phyloP scores from a whole-genome alignment of 64 coral and sea anemone genomes.

The Acropora tenuis region DNA sequence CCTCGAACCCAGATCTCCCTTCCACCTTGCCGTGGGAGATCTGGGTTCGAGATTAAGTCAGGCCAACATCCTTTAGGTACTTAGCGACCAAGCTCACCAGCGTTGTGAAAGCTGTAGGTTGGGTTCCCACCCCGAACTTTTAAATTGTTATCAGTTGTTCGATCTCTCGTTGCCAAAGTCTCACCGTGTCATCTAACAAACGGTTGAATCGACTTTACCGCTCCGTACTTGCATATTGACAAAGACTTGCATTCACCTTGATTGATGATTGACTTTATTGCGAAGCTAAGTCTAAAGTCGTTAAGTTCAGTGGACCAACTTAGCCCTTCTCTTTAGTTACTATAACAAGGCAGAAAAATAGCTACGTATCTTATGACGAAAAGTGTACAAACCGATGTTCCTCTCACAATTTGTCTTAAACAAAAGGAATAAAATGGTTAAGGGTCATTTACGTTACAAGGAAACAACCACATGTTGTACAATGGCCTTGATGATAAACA shows the following conservation, averaged over 20 bases:
- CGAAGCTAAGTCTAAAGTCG: background rate
- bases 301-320: background rate
- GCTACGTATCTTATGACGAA: conserved; percentile 30
- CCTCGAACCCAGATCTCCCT: too few species aligned
- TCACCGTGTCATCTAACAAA: too few species aligned
- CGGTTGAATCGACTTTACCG: too few species aligned
- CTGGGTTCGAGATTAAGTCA: too few species aligned
- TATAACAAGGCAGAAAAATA: conserved; percentile 38
- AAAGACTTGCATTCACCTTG: background rate
- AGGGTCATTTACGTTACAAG: background rate
- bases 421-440: background rate
- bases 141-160: too few species aligned
- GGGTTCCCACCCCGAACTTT: too few species aligned
- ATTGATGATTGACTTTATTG: conserved; percentile 9
- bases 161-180: too few species aligned
- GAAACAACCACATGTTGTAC: conserved; percentile 5
- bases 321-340: background rate
- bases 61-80: too few species aligned
- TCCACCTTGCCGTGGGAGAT: too few species aligned
- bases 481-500: background rate
- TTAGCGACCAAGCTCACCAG: too few species aligned
- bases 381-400: background rate
- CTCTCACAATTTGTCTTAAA: background rate
- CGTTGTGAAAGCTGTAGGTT: too few species aligned
- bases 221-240: too few species aligned